Percentiles rank a stretch among this genome's conserved stretches.
Conservation (phyloP, 2,113 vertebrate genomes). For the Brevimyrus niger region DNA sequence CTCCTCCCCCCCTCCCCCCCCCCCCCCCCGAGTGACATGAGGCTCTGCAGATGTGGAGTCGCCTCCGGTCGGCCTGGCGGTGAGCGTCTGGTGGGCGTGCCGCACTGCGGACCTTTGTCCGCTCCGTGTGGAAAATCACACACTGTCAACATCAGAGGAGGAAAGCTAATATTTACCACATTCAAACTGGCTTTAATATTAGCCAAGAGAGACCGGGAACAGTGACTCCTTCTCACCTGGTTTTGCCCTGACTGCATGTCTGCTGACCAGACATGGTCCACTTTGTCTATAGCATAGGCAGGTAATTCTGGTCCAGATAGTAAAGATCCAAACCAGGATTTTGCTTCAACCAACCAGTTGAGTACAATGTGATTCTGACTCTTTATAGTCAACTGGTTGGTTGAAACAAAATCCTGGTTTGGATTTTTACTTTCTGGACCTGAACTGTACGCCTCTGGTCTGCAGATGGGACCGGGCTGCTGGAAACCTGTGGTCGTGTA, state of each 20-base stretch:
- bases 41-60: background rate
- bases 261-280: background rate
- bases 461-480: conserved; percentile 18
- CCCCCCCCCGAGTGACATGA: background rate
- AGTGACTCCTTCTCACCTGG: conserved; percentile 35
- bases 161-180: conserved; percentile 69
- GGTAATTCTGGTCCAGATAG: too few species aligned
- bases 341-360: too few species aligned
- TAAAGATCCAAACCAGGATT: too few species aligned
- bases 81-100: conserved; percentile 41
- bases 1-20: too few species aligned
- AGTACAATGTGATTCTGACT: too few species aligned
- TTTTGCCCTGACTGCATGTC: conserved; percentile 24
- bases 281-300: background rate
- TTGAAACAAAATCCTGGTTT: too few species aligned
- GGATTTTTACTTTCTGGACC: too few species aligned
- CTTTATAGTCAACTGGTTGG: too few species aligned
- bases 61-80: background rate
- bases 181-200: conserved; percentile 60
- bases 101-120: conserved; percentile 62
- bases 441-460: too few species aligned
- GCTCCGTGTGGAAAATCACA: conserved; percentile 61
- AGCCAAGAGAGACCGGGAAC: conserved; percentile 49
- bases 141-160: conserved; percentile 60
- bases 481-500: conserved; percentile 10